These are phyloP conservation scores for Oreohelix idahoensis DNA, from an alignment of 1,140 invertebrate genomes.

Conservation along the genomic window DNA sequence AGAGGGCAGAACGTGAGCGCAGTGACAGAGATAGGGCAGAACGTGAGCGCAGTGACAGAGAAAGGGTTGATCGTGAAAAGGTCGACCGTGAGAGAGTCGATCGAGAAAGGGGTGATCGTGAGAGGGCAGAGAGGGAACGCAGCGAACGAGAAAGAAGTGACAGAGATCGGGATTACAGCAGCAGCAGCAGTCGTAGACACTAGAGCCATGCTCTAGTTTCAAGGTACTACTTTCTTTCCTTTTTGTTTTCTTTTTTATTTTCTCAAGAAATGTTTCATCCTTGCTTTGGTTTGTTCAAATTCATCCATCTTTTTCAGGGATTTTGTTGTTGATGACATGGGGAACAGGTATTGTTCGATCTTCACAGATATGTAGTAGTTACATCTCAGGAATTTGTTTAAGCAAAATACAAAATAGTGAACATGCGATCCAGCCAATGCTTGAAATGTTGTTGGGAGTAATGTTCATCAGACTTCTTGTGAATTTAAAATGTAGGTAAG, in stretches of 20 bases:
- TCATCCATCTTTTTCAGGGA: neutral
- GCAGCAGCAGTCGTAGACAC: constrained; percentile 42
- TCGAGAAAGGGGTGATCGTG: neutral
- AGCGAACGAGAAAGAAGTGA: constrained; percentile 4
- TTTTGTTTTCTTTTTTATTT: neutral
- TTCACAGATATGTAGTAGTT: neutral
- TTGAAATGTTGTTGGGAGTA: neutral
- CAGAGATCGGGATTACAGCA: constrained; percentile 50
- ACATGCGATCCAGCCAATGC: neutral
- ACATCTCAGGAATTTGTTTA: neutral
- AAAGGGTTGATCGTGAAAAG: constrained; percentile 51
- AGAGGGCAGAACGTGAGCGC: constrained; percentile 54
- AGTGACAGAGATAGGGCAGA: constrained; percentile 67
- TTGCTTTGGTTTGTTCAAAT: neutral
- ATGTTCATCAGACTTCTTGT: neutral
- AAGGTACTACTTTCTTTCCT: no score
- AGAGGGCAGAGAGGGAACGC: constrained; percentile 11
- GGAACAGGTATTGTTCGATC: neutral
- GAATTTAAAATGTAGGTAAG: neutral
- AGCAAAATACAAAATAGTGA: neutral
- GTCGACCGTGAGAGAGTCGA: neutral
- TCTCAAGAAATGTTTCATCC: neutral
- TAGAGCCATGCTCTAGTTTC: neutral
- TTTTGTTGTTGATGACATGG: neutral
- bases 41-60: constrained; percentile 59